Conservation (phyloP, 2,797 vertebrate genomes). For the Ficedula albicollis region DNA sequence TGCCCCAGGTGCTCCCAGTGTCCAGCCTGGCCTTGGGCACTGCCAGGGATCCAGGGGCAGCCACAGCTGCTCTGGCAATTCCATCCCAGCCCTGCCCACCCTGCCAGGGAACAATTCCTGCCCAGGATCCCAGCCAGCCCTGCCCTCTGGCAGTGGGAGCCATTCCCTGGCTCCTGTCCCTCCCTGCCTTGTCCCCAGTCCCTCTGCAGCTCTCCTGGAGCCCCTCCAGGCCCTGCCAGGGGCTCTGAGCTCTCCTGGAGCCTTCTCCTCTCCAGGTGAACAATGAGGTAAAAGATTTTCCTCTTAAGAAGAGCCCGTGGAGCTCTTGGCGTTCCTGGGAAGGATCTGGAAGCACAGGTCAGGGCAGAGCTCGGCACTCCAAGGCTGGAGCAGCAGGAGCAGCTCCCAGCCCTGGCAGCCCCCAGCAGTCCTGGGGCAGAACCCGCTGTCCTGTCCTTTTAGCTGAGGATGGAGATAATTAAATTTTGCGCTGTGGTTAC, state of each 20-base stretch:
- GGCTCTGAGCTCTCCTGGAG: background rate
- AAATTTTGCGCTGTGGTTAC: conserved; percentile 67
- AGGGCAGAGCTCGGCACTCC: background rate
- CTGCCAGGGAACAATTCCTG: no score
- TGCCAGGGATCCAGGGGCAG: background rate
- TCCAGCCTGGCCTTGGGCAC: background rate
- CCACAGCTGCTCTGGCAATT: no score
- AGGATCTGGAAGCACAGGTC: background rate
- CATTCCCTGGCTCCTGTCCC: background rate
- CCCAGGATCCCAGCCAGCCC: no score
- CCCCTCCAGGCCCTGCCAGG: background rate
- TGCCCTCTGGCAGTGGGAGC: no score
- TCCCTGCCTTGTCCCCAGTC: background rate
- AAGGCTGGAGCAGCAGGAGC: background rate
- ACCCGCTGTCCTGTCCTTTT: conserved; percentile 4
- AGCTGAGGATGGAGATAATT: conserved; percentile 55
- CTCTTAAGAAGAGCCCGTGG: accelerated
- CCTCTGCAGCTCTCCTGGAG: background rate
- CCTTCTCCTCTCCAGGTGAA: background rate
- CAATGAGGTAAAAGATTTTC: accelerated
- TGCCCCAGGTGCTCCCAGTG: background rate
- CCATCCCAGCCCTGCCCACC: no score
- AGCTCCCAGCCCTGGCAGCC: background rate
- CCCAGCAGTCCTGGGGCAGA: background rate
- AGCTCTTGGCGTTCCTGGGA: background rate